Evolutionary conservation across 2,888 invertebrate species (phyloP), one percentile per base, ranked within the genome.

Genomic region (Apotomis turbidana): DNA sequence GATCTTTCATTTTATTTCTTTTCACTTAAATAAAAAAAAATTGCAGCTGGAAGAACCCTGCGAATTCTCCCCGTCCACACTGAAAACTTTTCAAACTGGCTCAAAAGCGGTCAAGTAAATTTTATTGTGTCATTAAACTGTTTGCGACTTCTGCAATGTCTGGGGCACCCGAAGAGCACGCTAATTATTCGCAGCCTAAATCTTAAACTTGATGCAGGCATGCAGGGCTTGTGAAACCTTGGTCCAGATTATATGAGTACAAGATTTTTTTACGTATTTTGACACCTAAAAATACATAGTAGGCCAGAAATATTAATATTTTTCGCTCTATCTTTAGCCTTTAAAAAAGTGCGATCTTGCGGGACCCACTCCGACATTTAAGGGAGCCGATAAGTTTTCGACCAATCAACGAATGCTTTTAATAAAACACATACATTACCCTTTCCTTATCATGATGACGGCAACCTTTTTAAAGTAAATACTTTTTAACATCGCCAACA

Each of bases 51-150:
- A 38, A 46, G 70, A 72, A 72, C 72, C 72, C 72, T 12, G 36
- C 15, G 6, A 9, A 10, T 44, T 1, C 12, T 5, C 36, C 51
- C 58, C 15, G 8, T 63, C 59, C 60, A 38, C 59, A 59, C 52
- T 4, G 5, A 41, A 66, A 52, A 36, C 12, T 68, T 80, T 83
- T 84, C 80, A 79, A 83, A 84, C 81, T 86, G 80, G 84, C 85
- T 86, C 84, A 86, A 86, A 83, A 81, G 79, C 79, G 71, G 75
- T 70, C 80, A 81, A 79, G 81, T 83, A 86, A 85, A 80, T 87
- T 87, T 90, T 89, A 89, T 77, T 82, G 80, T 67, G 80, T 78
- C 77, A 82, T 87, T 83, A 86, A 85, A 83, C 79, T 81, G 82
- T 84, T 83, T 76, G 76, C 82, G 79, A 84, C 85, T 87, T 81